Evolutionary conservation across 2,888 invertebrate genomes (phyloP).

Genomic region (Spilarctia lutea): DNA sequence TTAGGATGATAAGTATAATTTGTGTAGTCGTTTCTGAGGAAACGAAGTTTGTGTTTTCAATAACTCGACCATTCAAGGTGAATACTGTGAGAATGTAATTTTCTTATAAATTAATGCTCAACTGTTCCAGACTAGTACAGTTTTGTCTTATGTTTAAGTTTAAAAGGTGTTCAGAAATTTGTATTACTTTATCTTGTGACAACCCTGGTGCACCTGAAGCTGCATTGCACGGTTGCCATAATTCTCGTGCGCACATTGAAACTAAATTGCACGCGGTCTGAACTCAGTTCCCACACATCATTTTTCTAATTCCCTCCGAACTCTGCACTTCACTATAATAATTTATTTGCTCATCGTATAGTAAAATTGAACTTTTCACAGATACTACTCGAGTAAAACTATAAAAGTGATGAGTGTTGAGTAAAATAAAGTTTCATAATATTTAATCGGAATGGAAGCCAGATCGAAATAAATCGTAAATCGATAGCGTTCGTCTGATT

Average conservation of each 20-base stretch:
- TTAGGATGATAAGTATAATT: constrained; percentile 81
- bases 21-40: constrained; percentile 63
- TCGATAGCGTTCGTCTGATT: constrained; percentile 61
- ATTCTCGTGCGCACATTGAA: constrained; percentile 76
- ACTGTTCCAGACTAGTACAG: constrained; percentile 50
- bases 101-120: constrained; percentile 66
- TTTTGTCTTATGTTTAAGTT: constrained; percentile 33
- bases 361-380: constrained; percentile 31
- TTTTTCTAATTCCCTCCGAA: constrained; percentile 77
- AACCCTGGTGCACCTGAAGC: constrained; percentile 67
- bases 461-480: constrained; percentile 64
- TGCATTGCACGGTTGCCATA: constrained; percentile 75
- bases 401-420: constrained; percentile 50
- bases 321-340: constrained; percentile 68
- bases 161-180: constrained; percentile 32
- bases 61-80: constrained; percentile 60
- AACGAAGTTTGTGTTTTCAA: constrained; percentile 28
- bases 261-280: constrained; percentile 75
- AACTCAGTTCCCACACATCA: constrained; percentile 79
- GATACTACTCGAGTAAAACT: constrained; percentile 38
- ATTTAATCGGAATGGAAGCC: constrained; percentile 57
- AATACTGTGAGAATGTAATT: constrained; percentile 63
- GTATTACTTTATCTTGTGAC: constrained; percentile 40
- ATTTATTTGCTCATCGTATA: constrained; percentile 40
- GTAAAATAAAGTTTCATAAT: constrained; percentile 57